Evolutionary conservation across 1,140 invertebrate species (phyloP).

Genomic region (Mactra quadrangularis): DNA sequence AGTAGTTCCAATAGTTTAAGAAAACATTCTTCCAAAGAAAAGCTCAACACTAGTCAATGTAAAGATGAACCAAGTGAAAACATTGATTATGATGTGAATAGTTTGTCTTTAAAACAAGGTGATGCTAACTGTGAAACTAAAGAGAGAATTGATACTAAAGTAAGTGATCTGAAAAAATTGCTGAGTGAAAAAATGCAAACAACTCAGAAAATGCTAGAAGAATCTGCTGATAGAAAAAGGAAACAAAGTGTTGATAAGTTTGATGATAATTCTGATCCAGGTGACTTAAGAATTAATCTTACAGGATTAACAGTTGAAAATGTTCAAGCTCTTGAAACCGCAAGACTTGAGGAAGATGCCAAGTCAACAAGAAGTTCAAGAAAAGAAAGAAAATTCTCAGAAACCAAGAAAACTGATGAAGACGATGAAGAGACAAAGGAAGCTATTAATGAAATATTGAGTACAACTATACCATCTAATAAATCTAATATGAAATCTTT

Average conservation of each 20-base stretch:
- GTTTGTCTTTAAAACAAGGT: not conserved
- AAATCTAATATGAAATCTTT: conserved; percentile 63
- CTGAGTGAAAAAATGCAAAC: conserved; percentile 52
- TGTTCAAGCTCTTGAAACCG: conserved; percentile 31
- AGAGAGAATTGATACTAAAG: conserved; percentile 51
- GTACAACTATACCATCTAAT: conserved; percentile 67
- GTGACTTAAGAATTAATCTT: conserved; percentile 35
- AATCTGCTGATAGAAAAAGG: conserved; percentile 35
- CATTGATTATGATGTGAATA: not conserved
- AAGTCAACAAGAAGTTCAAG: conserved; percentile 59
- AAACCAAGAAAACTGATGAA: conserved; percentile 70
- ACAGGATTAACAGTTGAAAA: conserved; percentile 33
- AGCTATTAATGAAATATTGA: conserved; percentile 82
- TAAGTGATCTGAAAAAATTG: conserved; percentile 45
- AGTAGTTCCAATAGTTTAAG: conserved; percentile 19
- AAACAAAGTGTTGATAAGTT: conserved; percentile 9
- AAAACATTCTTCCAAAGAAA: conserved; percentile 23
- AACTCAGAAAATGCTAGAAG: conserved; percentile 51
- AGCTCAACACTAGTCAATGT: conserved; percentile 2
- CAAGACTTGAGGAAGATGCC: conserved; percentile 42
- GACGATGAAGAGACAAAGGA: conserved; percentile 74
- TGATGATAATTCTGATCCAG: not conserved
- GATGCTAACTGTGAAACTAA: conserved; percentile 47
- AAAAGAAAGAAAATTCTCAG: conserved; percentile 74
- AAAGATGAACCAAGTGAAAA: not conserved